Conservation (phyloP, 2,797 vertebrate genomes). For the Sciaenops ocellatus region DNA sequence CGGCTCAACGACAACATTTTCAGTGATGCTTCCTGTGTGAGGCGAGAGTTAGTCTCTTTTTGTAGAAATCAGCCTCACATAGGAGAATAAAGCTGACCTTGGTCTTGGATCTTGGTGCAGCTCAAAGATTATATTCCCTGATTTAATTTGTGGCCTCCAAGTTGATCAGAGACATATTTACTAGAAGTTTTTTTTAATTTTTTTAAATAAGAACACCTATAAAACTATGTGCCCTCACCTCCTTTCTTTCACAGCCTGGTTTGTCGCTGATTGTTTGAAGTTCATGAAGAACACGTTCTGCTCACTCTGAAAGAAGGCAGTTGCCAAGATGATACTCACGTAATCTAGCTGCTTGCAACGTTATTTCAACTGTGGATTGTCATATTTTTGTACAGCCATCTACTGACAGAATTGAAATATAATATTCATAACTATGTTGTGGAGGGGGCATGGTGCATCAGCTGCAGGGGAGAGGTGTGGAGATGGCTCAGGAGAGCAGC, state of each 20-base stretch:
- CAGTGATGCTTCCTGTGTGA: not conserved
- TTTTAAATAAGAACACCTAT: not conserved
- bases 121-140: not conserved
- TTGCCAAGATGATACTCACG: too few species aligned
- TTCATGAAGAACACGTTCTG: not conserved
- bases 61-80: not conserved
- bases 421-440: too few species aligned
- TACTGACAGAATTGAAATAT: too few species aligned
- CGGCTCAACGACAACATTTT: not conserved
- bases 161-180: not conserved
- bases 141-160: not conserved
- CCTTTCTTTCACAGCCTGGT: not conserved
- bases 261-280: not conserved
- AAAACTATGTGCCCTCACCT: not conserved
- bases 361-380: too few species aligned
- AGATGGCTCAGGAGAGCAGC: too few species aligned
- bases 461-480: too few species aligned
- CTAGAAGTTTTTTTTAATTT: not conserved
- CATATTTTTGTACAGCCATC: too few species aligned
- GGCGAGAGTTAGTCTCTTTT: not conserved
- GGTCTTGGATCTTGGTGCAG: not conserved
- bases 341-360: too few species aligned
- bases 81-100: not conserved
- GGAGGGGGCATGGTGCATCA: too few species aligned
- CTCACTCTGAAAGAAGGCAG: not conserved